A percentile compares a stretch with the other conserved stretches of the same genome.
These are phyloP conservation scores for Scolopax mira DNA, from an alignment of 2,113 vertebrate species.

Conservation along the genomic window DNA sequence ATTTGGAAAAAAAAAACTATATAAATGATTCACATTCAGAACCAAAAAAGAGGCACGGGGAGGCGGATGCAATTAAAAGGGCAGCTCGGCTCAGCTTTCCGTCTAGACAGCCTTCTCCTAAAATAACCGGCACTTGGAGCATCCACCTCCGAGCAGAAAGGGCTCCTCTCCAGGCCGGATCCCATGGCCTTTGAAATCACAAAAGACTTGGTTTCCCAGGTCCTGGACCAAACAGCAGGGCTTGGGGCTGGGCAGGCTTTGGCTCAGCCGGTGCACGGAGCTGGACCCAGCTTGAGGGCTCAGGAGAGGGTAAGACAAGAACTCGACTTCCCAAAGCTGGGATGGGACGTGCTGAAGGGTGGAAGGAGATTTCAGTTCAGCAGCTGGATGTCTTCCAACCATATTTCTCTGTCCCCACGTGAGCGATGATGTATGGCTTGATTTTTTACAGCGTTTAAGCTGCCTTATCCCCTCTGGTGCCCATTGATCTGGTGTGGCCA, in stretches of 20 bases:
- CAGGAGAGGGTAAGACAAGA: not conserved
- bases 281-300: not conserved
- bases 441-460: not conserved
- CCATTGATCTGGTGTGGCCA: fast-evolving
- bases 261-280: fast-evolving
- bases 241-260: not conserved
- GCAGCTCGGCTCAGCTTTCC: slow-evolving; percentile 19
- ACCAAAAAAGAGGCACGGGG: not conserved
- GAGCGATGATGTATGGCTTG: not conserved
- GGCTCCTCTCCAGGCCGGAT: not conserved
- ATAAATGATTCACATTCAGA: not conserved
- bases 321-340: not conserved
- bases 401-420: not conserved
- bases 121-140: slow-evolving; percentile 4
- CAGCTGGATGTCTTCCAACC: not conserved
- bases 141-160: not conserved
- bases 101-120: slow-evolving; percentile 36
- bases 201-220: not conserved
- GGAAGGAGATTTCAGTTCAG: not conserved
- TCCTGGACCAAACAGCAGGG: not conserved
- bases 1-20: not conserved
- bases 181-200: not conserved
- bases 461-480: not conserved
- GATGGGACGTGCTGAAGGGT: not conserved
- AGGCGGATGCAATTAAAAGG: slow-evolving; percentile 34